These are phyloP conservation scores for Propsilocerus akamusi DNA, from an alignment of 1,140 invertebrate genomes.

Conservation along the genomic window DNA sequence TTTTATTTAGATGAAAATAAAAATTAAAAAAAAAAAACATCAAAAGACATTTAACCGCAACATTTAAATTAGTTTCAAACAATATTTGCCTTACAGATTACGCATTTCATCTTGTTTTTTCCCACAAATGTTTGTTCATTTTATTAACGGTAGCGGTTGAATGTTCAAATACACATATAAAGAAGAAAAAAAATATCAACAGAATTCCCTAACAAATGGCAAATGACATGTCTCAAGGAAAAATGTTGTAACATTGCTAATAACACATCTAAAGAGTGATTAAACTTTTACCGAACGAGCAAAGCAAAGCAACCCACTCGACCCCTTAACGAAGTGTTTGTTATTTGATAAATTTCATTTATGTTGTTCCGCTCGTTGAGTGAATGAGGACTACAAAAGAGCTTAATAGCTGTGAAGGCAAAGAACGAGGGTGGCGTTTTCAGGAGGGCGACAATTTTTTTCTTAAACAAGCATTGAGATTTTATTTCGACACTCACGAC, in stretches of 20 bases:
- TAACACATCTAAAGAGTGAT: not conserved
- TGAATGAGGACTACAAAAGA: no score
- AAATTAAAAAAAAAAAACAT: no score
- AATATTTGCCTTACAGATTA: not conserved
- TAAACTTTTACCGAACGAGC: not conserved
- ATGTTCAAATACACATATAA: no score
- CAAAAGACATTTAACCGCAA: not conserved
- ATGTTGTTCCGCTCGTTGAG: no score
- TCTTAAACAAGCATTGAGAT: not conserved
- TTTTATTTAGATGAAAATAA: no score
- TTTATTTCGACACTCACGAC: no score
- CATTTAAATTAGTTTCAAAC: not conserved
- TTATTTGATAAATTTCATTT: constrained; percentile 3
- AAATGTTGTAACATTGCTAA: not conserved
- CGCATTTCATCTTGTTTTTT: no score
- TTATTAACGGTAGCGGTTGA: not conserved
- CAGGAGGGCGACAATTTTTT: not conserved
- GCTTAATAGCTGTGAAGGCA: constrained; percentile 1
- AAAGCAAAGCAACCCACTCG: not conserved
- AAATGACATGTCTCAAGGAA: not conserved
- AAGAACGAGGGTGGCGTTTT: not conserved
- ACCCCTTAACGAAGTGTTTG: not conserved
- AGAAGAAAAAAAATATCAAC: no score
- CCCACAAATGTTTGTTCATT: not conserved
- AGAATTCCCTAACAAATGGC: not conserved